A percentile compares a stretch with the other conserved stretches of the same genome.
phyloP scores from a whole-genome alignment of 2,797 vertebrate genomes.

The Helarctos malayanus region DNA sequence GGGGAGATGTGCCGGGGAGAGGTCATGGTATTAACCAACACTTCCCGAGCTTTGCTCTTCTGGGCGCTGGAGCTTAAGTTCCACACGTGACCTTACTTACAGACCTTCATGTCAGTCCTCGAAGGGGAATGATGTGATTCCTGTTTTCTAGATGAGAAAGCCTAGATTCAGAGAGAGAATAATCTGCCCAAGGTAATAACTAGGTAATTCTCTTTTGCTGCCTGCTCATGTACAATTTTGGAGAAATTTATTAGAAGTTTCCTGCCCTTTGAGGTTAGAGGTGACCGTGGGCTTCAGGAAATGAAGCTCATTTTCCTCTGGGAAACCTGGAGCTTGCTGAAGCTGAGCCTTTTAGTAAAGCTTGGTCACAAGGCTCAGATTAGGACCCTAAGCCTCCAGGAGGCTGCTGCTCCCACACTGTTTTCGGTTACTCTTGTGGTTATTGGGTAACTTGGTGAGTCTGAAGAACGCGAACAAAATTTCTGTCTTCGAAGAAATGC shows the following conservation, averaged over 20 bases:
- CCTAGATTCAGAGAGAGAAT: not conserved
- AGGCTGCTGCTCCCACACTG: not conserved
- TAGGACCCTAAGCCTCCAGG: not conserved
- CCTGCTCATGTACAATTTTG: not conserved
- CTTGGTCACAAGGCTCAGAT: constrained; percentile 71
- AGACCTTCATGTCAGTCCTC: not conserved
- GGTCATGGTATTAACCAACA: not conserved
- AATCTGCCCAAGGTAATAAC: not conserved
- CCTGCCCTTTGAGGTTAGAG: not conserved
- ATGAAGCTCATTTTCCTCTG: constrained; percentile 53
- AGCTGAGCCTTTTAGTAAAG: constrained; percentile 49
- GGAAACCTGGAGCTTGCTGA: not conserved
- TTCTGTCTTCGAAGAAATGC: constrained; percentile 74
- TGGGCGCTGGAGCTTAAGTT: not conserved
- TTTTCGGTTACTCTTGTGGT: constrained; percentile 69
- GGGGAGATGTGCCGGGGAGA: not conserved
- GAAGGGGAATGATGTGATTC: not conserved
- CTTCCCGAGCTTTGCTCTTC: not conserved
- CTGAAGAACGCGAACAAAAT: constrained; percentile 66
- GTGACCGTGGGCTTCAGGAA: constrained; percentile 37
- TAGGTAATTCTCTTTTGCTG: not conserved
- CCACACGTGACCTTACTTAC: not conserved
- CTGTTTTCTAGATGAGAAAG: constrained; percentile 38
- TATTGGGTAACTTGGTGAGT: constrained; percentile 77
- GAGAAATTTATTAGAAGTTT: not conserved